Conservation (phyloP, 2,888 invertebrate genomes). For the Acrobasis consociella region DNA sequence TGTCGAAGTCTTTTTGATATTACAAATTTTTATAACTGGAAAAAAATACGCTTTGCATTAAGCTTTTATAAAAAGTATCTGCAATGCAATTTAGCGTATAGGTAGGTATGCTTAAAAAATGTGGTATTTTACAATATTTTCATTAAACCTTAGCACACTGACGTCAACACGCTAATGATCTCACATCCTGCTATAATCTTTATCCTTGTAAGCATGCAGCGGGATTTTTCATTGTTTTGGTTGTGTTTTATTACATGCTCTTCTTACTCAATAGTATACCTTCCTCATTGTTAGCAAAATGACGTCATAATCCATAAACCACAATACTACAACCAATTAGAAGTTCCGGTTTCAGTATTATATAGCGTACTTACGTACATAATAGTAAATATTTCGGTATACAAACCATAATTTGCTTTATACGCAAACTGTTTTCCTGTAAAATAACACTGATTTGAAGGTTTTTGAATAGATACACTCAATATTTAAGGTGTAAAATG, state of each 20-base stretch:
- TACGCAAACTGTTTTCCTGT: too few species aligned
- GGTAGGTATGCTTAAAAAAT: not conserved
- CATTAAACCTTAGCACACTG: not conserved
- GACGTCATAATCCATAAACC: not conserved
- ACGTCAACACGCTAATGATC: conserved; percentile 3
- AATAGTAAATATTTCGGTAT: too few species aligned
- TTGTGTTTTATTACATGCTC: conserved; percentile 7
- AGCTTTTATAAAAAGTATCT: too few species aligned
- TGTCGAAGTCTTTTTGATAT: too few species aligned
- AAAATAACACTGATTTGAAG: too few species aligned
- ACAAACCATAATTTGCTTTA: too few species aligned
- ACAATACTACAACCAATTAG: not conserved
- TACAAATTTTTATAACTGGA: too few species aligned
- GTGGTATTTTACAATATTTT: not conserved
- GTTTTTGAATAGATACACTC: too few species aligned
- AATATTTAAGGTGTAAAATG: too few species aligned
- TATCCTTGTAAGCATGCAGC: not conserved
- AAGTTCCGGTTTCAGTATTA: not conserved
- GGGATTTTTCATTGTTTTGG: conserved; percentile 18
- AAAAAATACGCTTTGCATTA: too few species aligned
- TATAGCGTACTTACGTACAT: not conserved
- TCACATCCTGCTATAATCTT: conserved; percentile 5
- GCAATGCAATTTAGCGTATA: too few species aligned
- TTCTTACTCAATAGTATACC: not conserved
- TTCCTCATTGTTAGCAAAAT: not conserved